phyloP scores from a whole-genome alignment of 2,888 invertebrate genomes.

The Anticlea derivata region DNA sequence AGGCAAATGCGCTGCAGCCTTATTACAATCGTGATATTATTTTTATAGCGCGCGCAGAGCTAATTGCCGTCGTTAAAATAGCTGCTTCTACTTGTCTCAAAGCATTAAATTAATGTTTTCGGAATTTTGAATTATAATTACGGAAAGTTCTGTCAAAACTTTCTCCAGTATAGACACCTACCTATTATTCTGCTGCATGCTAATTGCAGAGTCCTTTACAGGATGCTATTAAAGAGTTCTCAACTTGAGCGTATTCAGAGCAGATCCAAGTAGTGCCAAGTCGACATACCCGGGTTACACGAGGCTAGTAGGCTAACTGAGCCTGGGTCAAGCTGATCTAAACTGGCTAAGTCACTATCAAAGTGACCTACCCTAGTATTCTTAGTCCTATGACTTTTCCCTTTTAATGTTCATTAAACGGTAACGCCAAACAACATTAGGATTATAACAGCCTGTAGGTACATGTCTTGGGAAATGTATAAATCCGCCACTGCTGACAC shows the following conservation, averaged over 20 bases:
- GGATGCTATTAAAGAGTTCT: slow-evolving; percentile 70
- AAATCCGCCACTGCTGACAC: too few species aligned
- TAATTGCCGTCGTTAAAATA: slow-evolving; percentile 33
- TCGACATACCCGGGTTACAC: slow-evolving; percentile 22
- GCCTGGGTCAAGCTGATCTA: neutral
- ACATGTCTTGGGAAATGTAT: too few species aligned
- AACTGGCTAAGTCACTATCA: too few species aligned
- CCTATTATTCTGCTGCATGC: slow-evolving; percentile 59
- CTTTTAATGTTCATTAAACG: too few species aligned
- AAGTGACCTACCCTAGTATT: too few species aligned
- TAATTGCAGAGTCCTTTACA: slow-evolving; percentile 62
- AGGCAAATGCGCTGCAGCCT: slow-evolving; percentile 18
- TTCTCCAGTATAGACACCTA: slow-evolving; percentile 38
- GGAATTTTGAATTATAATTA: slow-evolving; percentile 30
- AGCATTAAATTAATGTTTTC: slow-evolving; percentile 31
- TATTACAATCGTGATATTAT: slow-evolving; percentile 31
- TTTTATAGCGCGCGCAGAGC: slow-evolving; percentile 23
- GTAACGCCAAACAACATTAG: too few species aligned
- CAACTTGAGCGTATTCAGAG: slow-evolving; percentile 49
- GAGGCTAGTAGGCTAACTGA: neutral
- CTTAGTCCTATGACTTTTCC: too few species aligned
- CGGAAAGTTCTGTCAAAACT: slow-evolving; percentile 48
- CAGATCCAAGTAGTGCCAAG: slow-evolving; percentile 52
- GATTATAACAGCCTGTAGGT: too few species aligned
- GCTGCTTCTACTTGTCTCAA: slow-evolving; percentile 24